Conservation (phyloP, 2,113 vertebrate genomes). For the Myiozetetes cayanensis region DNA sequence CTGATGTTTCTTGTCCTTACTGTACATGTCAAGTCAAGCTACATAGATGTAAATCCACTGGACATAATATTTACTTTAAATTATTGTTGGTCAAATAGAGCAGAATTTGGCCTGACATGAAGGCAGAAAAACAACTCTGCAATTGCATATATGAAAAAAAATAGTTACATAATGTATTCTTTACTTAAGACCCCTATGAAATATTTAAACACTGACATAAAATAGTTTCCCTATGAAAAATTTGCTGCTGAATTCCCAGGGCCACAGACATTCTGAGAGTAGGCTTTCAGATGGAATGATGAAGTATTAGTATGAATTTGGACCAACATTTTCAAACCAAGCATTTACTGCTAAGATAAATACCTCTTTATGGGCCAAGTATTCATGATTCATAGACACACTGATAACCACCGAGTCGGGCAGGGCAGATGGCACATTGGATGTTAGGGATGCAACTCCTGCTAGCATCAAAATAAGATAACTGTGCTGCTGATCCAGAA, state of each 20-base stretch:
- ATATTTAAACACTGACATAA: background rate
- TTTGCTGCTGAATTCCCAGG: background rate
- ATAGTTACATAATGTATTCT: background rate
- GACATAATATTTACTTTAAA: background rate
- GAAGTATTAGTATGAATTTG: background rate
- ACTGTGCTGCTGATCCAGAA: background rate
- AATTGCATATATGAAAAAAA: background rate
- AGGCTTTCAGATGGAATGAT: background rate
- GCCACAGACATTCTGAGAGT: background rate
- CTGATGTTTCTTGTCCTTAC: conserved; percentile 13
- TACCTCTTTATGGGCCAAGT: background rate
- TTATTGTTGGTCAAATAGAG: background rate
- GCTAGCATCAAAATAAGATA: background rate
- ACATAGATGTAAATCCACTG: background rate
- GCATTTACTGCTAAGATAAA: background rate
- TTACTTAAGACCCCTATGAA: background rate
- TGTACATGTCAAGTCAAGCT: background rate
- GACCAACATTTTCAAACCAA: background rate
- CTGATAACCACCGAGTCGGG: background rate
- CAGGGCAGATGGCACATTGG: background rate
- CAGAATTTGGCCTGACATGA: background rate
- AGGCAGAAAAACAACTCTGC: background rate
- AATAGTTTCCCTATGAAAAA: background rate
- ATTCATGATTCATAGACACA: background rate
- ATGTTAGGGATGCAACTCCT: background rate